Evolutionary conservation across 2,888 invertebrate species (phyloP), one percentile per base, ranked within the genome.

Genomic region (Dasypogon diadema): DNA sequence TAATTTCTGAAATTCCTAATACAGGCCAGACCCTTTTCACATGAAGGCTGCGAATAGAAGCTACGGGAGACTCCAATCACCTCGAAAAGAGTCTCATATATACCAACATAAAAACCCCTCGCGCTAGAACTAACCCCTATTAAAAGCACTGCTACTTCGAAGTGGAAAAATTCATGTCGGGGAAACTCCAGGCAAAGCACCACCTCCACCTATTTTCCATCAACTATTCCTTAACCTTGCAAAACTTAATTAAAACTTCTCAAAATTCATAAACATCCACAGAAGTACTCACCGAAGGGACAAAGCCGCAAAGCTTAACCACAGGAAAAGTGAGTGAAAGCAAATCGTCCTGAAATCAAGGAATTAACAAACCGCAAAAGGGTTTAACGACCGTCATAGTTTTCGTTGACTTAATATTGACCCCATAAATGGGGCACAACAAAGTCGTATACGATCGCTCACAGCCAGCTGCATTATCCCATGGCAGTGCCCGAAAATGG

Each of bases 201-300:
- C n/a, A n/a, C n/a, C n/a, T n/a, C n/a, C n/a, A n/a, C n/a, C n/a
- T 70, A 70, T 70, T 51, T 70, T 70, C 54, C 54, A 70, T 70
- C 54, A 54, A 70, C 54, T 51, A 54, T 70, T 70, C 54, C 54
- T 54, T 70, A 70, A 30, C 54, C 46, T 68, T 68, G 3, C 42
- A 42, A 42, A 60, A 60, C 60, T 60, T 60, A 42, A 60, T 60
- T 60, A 60, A 60, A 60, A 60, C 60, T 60, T 60, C 37, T 60
- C 37, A 37, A 60, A 60, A 60, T 60, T 60, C 60, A 60, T 60
- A 60, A 60, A 60, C 37, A 37, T 60, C 60, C 60, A 37, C 60
- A 60, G 37, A 60, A 60, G 14, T 60, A n/a, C 60, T 37, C 51
- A 6, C 21, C 60, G 12, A 60, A 34, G 26, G 10, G 21, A 16